phyloP scores from a whole-genome alignment of 2,113 vertebrate species.

The Poeciliopsis occidentalis region DNA sequence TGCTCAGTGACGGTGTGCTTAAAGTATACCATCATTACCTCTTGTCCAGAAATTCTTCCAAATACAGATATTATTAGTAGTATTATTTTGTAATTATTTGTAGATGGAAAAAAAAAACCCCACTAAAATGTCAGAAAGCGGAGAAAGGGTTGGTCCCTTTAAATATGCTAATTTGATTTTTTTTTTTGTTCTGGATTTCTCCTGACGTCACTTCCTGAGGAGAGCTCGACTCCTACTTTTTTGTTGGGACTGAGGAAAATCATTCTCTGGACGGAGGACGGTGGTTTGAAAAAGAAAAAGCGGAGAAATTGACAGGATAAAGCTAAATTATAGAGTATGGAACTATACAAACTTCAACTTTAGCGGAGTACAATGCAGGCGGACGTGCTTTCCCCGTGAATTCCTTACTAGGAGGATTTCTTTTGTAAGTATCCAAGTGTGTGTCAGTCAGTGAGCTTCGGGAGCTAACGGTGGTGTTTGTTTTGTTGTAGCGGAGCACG shows the following conservation, averaged over 20 bases:
- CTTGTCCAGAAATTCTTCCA: neutral
- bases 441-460: conserved; percentile 42
- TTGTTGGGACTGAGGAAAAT: conserved; percentile 66
- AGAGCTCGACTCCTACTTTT: conserved; percentile 69
- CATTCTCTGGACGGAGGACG: conserved; percentile 20
- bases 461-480: conserved; percentile 28
- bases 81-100: too few relatives aligned
- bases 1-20: neutral
- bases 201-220: conserved; percentile 77
- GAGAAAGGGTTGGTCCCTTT: conserved; percentile 60
- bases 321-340: neutral
- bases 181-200: conserved; percentile 64
- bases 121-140: neutral
- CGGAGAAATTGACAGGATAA: neutral
- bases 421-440: conserved; percentile 67
- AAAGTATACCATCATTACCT: neutral
- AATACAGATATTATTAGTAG: neutral
- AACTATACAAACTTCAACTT: conserved; percentile 12
- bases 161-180: conserved; percentile 71
- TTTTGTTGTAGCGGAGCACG: conserved; percentile 1
- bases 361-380: conserved; percentile 46
- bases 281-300: neutral
- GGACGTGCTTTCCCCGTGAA: conserved; percentile 48
- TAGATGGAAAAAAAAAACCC: neutral
- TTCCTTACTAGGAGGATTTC: conserved; percentile 14